Evolutionary conservation across 2,113 vertebrate species (phyloP).

Genomic region (Psittacus erithacus): DNA sequence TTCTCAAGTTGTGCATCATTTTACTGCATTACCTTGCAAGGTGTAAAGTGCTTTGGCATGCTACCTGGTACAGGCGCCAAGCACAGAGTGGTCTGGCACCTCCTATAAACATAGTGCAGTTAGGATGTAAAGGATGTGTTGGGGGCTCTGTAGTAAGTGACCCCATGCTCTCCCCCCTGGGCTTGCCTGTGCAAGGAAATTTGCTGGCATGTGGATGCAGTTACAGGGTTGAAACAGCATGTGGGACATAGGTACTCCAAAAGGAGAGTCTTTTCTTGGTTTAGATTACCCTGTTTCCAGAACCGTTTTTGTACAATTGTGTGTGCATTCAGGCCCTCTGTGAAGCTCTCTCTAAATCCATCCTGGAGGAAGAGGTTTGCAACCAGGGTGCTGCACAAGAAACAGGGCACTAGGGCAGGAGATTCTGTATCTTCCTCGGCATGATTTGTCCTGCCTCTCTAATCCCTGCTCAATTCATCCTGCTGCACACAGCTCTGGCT

Average conservation of each 20-base stretch:
- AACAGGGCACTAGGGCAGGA: not conserved
- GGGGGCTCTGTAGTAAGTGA: not conserved
- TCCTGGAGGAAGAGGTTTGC: not conserved
- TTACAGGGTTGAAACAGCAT: conserved; percentile 6
- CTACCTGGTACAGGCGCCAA: not conserved
- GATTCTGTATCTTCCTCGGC: not conserved
- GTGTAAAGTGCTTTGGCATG: not conserved
- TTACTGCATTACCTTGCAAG: not conserved
- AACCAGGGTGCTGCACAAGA: not conserved
- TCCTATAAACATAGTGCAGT: not conserved
- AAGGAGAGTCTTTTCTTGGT: not conserved
- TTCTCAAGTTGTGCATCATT: not conserved
- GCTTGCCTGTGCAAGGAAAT: not conserved
- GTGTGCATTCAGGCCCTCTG: not conserved
- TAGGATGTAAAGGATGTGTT: not conserved
- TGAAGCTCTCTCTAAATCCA: not conserved
- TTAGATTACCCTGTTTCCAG: not conserved
- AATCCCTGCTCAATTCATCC: not conserved
- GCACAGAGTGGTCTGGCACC: not conserved
- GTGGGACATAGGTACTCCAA: not conserved
- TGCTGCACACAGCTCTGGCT: not conserved
- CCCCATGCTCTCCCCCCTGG: not conserved
- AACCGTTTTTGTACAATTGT: not conserved
- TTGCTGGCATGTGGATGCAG: not conserved
- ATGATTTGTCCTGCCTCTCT: not conserved